A percentile compares a stretch with the other conserved stretches of the same genome.
These are phyloP conservation scores for Thamnophis sirtalis DNA, from an alignment of 2,113 vertebrate species.

Conservation along the genomic window DNA sequence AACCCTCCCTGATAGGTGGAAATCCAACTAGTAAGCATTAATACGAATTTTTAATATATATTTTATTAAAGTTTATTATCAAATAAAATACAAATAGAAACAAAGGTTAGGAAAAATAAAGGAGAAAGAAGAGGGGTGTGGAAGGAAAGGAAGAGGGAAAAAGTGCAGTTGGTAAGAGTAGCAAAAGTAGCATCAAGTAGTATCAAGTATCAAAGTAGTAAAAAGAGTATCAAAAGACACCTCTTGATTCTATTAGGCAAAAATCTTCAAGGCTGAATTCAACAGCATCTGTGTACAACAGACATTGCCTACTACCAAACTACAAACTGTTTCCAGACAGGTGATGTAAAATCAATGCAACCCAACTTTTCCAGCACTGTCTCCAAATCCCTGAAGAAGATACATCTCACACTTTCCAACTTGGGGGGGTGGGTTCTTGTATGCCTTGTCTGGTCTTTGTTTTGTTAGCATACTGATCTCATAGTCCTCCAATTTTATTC, in stretches of 20 bases:
- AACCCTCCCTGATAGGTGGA: not conserved
- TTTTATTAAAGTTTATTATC: not conserved
- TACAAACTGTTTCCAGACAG: not conserved
- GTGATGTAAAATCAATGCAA: not conserved
- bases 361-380: not conserved
- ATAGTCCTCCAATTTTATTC: not conserved
- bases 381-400: not conserved
- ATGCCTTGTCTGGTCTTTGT: not conserved
- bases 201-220: not conserved
- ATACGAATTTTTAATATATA: not conserved
- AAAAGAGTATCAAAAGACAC: not conserved
- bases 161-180: not conserved
- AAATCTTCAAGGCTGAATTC: not conserved
- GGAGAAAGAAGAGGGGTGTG: not conserved
- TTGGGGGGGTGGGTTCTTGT: not conserved
- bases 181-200: not conserved
- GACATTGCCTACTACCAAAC: not conserved
- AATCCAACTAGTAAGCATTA: not conserved
- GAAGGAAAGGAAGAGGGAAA: not conserved
- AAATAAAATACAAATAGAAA: not conserved
- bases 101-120: not conserved
- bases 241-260: not conserved
- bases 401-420: not conserved
- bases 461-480: not conserved
- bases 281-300: not conserved